phyloP scores from a whole-genome alignment of 2,113 vertebrate species.

The Microtus ochrogaster region DNA sequence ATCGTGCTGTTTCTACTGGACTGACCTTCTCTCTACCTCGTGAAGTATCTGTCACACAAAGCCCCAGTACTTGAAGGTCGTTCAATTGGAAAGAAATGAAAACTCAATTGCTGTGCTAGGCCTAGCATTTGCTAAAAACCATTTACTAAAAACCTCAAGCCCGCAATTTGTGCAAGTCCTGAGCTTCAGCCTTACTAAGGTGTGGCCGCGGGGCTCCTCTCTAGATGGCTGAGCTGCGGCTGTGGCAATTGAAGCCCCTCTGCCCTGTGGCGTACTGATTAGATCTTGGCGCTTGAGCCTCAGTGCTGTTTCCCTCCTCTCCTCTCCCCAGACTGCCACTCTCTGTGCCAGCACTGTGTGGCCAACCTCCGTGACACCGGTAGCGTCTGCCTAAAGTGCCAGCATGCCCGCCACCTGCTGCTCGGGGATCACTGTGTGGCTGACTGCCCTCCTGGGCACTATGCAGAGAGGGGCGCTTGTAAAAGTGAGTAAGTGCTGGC shows the following conservation, averaged over 20 bases:
- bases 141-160: conserved; percentile 40
- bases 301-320: background rate
- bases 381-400: conserved; percentile 93
- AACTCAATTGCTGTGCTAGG: background rate
- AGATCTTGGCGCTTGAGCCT: background rate
- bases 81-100: conserved; percentile 47
- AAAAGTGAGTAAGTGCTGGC: conserved; percentile 82
- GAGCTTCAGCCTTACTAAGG: background rate
- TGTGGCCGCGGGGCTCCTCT: background rate
- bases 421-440: conserved; percentile 92
- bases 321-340: conserved; percentile 89
- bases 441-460: conserved; percentile 88
- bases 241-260: background rate
- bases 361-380: conserved; percentile 87
- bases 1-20: background rate
- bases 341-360: conserved; percentile 90
- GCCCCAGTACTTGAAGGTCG: background rate
- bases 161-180: background rate
- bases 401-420: conserved; percentile 84
- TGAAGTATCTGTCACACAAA: background rate
- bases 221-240: background rate
- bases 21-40: background rate
- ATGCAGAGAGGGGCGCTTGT: conserved; percentile 87
- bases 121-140: conserved; percentile 17
- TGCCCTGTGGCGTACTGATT: background rate